Evolutionary conservation across 2,888 invertebrate genomes (phyloP).

Genomic region (Drosophila pullipes): DNA sequence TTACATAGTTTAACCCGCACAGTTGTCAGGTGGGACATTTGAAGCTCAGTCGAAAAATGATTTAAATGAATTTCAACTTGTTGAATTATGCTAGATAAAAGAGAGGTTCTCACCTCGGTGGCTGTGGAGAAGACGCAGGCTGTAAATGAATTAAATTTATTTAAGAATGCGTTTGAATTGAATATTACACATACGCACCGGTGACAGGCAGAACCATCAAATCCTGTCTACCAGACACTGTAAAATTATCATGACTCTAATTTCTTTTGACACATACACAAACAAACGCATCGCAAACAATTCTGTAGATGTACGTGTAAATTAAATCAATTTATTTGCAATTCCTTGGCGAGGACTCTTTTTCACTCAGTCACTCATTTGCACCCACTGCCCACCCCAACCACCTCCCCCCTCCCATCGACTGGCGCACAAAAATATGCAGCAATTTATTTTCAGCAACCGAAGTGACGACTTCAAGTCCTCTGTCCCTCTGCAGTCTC

Average conservation of each 20-base stretch:
- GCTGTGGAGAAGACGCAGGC: background rate
- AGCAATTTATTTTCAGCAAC: conserved; percentile 72
- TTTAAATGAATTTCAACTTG: conserved; percentile 67
- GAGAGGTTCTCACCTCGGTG: background rate
- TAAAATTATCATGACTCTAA: conserved; percentile 67
- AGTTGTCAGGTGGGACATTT: conserved; percentile 33
- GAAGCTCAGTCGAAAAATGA: conserved; percentile 33
- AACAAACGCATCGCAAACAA: conserved; percentile 38
- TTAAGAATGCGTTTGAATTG: conserved; percentile 24
- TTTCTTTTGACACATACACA: conserved; percentile 66
- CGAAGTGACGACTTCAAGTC: conserved; percentile 51
- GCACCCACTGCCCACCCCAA: background rate
- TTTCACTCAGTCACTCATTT: conserved; percentile 54
- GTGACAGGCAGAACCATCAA: conserved; percentile 46
- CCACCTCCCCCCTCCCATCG: background rate
- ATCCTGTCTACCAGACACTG: conserved; percentile 23
- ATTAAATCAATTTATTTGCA: conserved; percentile 78
- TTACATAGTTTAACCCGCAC: conserved; percentile 55
- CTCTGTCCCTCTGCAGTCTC: background rate
- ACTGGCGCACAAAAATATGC: conserved; percentile 68
- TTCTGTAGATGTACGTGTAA: conserved; percentile 65
- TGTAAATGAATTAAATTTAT: conserved; percentile 74
- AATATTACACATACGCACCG: conserved; percentile 43
- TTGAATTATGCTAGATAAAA: conserved; percentile 47
- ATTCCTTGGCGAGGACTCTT: conserved; percentile 55